Conservation (phyloP, 2,888 invertebrate genomes). For the Hetaerina titia region DNA sequence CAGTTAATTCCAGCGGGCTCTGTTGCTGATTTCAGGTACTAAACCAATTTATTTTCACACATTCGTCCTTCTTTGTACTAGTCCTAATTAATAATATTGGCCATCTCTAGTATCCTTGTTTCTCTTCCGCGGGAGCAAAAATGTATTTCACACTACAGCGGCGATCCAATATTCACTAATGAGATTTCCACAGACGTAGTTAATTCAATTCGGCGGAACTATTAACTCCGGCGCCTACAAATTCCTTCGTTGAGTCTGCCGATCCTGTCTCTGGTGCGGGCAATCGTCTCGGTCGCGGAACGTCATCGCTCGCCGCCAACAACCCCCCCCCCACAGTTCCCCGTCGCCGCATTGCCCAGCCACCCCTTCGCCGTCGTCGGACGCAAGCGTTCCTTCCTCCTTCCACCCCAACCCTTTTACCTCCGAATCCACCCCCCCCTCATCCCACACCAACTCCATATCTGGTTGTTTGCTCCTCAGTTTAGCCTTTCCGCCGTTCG, state of each 20-base stretch:
- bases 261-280: not conserved
- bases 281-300: too few species aligned
- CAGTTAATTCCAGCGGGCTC: too few species aligned
- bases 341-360: not conserved
- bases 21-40: too few species aligned
- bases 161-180: not conserved
- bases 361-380: not conserved
- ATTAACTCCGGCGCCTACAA: not conserved
- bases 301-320: not conserved
- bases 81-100: too few species aligned
- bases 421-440: not conserved
- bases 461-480: conserved; percentile 9
- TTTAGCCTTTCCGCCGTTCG: not conserved
- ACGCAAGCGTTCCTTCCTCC: not conserved
- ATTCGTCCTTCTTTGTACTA: too few species aligned
- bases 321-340: not conserved
- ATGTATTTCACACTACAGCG: not conserved
- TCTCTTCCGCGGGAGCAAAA: too few species aligned
- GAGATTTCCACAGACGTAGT: not conserved
- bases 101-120: too few species aligned
- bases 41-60: too few species aligned
- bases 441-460: not conserved
- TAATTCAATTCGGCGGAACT: not conserved
- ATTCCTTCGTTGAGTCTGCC: not conserved
- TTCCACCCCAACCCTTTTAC: not conserved